These are phyloP conservation scores for Syrmaticus mikado DNA, from an alignment of 2,113 vertebrate species.

Conservation along the genomic window DNA sequence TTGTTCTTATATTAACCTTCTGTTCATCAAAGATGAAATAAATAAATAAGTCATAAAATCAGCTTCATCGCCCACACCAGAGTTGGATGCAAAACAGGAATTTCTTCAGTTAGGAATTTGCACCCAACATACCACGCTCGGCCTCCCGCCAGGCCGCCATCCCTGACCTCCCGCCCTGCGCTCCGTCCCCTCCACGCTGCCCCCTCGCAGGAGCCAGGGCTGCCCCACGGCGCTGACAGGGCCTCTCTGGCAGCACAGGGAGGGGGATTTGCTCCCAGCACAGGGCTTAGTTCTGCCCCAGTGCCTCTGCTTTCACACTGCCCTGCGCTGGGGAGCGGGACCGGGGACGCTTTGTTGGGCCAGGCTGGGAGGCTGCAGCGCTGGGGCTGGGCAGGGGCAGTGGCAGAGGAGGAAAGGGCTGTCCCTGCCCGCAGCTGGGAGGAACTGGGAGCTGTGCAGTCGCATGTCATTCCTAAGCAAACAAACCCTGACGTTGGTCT, in stretches of 20 bases:
- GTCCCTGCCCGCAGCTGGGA: background rate
- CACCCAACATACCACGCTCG: background rate
- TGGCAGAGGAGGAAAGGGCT: background rate
- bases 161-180: accelerated
- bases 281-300: slow-evolving; percentile 6
- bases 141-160: background rate
- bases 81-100: slow-evolving; percentile 56
- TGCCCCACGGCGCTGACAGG: accelerated
- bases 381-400: background rate
- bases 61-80: slow-evolving; percentile 8
- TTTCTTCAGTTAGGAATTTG: slow-evolving; percentile 8
- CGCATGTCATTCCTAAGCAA: background rate
- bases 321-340: background rate
- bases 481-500: background rate
- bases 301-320: background rate
- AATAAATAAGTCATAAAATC: slow-evolving; percentile 79
- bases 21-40: slow-evolving; percentile 72
- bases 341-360: background rate
- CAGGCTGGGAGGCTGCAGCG: background rate
- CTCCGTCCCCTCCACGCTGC: background rate
- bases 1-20: slow-evolving; percentile 92
- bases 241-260: background rate
- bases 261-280: background rate
- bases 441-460: background rate
- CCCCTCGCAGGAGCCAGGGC: background rate